Evolutionary conservation across 2,888 invertebrate genomes (phyloP), one percentile per base, ranked within the genome.

Genomic region (Germaria angustata): DNA sequence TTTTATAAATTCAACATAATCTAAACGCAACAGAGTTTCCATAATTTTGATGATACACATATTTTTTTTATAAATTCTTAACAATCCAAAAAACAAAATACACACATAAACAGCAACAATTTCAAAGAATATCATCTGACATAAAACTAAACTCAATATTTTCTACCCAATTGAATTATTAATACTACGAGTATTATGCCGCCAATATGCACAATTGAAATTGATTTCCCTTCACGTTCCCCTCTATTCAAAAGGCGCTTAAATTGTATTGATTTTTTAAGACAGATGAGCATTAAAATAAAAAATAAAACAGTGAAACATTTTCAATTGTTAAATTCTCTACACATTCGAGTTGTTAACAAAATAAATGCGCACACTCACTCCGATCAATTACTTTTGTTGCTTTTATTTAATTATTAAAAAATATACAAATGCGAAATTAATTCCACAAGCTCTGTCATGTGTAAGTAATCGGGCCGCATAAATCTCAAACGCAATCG

Each of bases 401-500:
- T 17, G 78, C 78, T 36, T 39, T 65, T 46, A 44, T 17, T 68
- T 68, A 8, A 39, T 51, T 8, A 24, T 7, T 13, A 13, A 24
- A 46, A 72, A 13, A 15, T 15, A 15, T 11, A 39, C 13, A 17
- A 41, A 57, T 17, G 15, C 32, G n/a, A 59, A 61, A 61, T 57
- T 17, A 68, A 75, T 78, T 65, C 49, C 51, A 59, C 59, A 80
- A 73, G 73, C 73, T 59, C 46, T 51, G 15, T 79, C 80, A 75
- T 75, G 65, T 32, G 65, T 53, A 65, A 69, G 75, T 75, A 79
- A 75, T 81, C 78, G 68, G 68, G 59, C 32, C 39, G 51, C 79
- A 82, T 66, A 63, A 71, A 55, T 82, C 65, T 71, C 20, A 65
- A 72, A 76, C 76, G 82, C 72, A 71, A 79, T 82, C 82, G 34